Percentiles rank a stretch among this genome's conserved stretches.
phyloP scores from a whole-genome alignment of 2,888 invertebrate genomes.

The Megamerina dolium region DNA sequence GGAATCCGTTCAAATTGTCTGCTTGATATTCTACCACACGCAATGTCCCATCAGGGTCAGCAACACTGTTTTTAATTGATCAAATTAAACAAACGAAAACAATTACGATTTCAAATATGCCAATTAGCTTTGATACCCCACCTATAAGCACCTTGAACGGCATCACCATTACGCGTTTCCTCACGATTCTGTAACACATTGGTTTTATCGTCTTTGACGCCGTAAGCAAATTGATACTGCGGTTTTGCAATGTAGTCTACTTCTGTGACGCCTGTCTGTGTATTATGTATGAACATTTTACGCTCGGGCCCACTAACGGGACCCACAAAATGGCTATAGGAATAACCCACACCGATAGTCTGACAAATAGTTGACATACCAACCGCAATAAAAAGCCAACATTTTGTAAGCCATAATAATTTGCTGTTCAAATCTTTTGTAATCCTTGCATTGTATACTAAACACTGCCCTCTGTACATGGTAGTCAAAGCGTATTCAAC shows the following conservation, averaged over 20 bases:
- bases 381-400: too few species aligned
- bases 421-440: too few species aligned
- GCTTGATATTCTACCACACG: constrained; percentile 69
- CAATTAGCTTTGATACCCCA: too few species aligned
- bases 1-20: constrained; percentile 68
- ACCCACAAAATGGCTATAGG: constrained; percentile 66
- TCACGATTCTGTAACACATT: constrained; percentile 69
- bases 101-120: too few species aligned
- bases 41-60: constrained; percentile 69
- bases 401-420: too few species aligned
- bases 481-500: too few species aligned
- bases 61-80: constrained; percentile 50
- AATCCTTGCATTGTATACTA: too few species aligned
- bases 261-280: constrained; percentile 49
- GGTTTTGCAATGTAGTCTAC: constrained; percentile 69
- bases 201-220: constrained; percentile 67
- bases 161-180: constrained; percentile 66
- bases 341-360: constrained; percentile 58
- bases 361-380: constrained; percentile 1
- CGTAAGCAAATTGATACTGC: constrained; percentile 70
- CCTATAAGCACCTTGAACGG: constrained; percentile 66
- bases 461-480: too few species aligned
- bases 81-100: too few species aligned
- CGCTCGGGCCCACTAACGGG: constrained; percentile 63
- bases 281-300: constrained; percentile 39